Base-by-base conservation (phyloP, 92 coral and sea anemone species). In the Epizoanthus ramosus region DNA sequence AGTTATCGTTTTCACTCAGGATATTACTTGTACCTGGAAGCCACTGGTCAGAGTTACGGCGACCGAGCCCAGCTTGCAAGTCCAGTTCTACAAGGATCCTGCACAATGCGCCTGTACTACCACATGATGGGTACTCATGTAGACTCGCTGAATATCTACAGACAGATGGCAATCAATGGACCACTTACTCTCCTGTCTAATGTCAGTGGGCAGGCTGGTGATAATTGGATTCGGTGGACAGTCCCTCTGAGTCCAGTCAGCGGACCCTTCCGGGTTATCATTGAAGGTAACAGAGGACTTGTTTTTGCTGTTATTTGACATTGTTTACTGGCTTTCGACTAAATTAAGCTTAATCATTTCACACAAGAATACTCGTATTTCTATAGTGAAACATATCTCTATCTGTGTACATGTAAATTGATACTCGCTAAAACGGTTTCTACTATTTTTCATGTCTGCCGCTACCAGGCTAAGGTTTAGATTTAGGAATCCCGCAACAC, bases 91-190 rank as follows among this genome's bases (percentile, higher is more conserved):
- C 80, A 85, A 54, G 99, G 99, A 66, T 68, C 80, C 63, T 97
- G 99, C 57, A 88, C 89, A 13, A 86, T 97, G 21, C 98, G 99
- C 31, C 88, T 97, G 74, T 97, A 83, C 85, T 97, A 97, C 85
- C 99, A 97, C 83, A 97, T 97, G 99, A 91, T 81, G 74, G 99
- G 99, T 2, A 83, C 63, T 12, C 94, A 95, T 68, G 86, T 94
- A 43, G 86, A 97, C 83, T 88, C 90, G 5, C 90, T 97, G 28
- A 90, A 92, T 65, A 82, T 97, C n/a, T 97, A 93, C 58, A 73
- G 89, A 57, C 90, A 98, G 56, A 94, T 90, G 23, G 89, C 90
- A 1, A 69, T 60, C 13, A 85, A 88, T 58, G 99, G 98, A 0
- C 86, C 91, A 17, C 95, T 92, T 6, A 75, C 68, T 5, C 83